Conservation (phyloP, 2,113 vertebrate genomes). For the Cyprinus carpio region DNA sequence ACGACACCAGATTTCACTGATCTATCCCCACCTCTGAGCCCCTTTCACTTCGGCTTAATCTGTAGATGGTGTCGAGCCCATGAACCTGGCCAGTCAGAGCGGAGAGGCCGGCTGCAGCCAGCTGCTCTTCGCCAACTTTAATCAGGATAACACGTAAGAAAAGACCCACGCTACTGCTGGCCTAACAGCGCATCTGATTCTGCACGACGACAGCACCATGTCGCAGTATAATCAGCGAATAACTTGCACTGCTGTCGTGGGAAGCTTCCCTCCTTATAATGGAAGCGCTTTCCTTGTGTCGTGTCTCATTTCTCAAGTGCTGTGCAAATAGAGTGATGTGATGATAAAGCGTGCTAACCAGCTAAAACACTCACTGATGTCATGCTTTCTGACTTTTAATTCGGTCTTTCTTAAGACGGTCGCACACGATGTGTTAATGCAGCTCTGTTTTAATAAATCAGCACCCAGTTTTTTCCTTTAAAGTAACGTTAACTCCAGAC, state of each 20-base stretch:
- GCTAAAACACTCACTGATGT: not conserved
- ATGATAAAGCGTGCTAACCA: slow-evolving; percentile 15
- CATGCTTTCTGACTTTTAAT: not conserved
- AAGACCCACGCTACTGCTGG: slow-evolving; percentile 23
- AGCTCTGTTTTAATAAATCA: not conserved
- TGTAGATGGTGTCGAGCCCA: slow-evolving; percentile 75
- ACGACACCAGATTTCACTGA: not conserved
- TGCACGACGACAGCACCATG: not conserved
- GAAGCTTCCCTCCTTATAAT: not conserved
- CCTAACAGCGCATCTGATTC: slow-evolving; percentile 2
- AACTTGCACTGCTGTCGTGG: not conserved
- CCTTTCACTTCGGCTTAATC: slow-evolving; percentile 55
- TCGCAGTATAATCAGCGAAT: no score
- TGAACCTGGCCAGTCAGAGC: slow-evolving; percentile 96
- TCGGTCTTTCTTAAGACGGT: not conserved
- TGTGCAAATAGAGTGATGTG: not conserved
- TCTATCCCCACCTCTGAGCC: slow-evolving; percentile 47
- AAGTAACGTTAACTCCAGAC: not conserved
- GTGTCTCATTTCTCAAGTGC: not conserved
- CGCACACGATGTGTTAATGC: not conserved
- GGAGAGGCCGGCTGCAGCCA: slow-evolving; percentile 92
- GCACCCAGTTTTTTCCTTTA: not conserved
- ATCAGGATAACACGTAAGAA: slow-evolving; percentile 99
- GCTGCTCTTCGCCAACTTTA: slow-evolving; percentile 99
- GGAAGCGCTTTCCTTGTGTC: not conserved